phyloP scores from a whole-genome alignment of 2,888 invertebrate genomes.

The Drosophila lacicola region DNA sequence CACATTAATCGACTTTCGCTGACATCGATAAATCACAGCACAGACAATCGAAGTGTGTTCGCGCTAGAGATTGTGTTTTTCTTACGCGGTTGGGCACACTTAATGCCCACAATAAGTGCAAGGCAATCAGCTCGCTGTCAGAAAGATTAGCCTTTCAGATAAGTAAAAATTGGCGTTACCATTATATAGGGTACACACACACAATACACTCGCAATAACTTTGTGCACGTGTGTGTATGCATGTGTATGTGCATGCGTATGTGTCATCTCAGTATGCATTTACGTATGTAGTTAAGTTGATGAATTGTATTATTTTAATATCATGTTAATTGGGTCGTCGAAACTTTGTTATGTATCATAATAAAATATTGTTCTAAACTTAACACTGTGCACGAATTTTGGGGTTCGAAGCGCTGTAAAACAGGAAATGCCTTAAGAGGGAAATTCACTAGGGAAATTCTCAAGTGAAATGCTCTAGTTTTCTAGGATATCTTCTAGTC shows the following conservation, averaged over 20 bases:
- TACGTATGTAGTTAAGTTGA: not conserved
- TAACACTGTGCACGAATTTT: no score
- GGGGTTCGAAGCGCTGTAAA: no score
- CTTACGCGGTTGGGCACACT: not conserved
- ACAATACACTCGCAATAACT: conserved; percentile 1
- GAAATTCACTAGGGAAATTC: no score
- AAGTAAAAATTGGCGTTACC: conserved; percentile 13
- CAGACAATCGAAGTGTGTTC: not conserved
- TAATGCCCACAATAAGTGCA: conserved; percentile 8
- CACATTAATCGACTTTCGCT: conserved; percentile 1
- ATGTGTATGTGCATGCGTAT: not conserved
- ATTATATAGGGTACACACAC: not conserved
- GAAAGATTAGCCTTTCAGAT: conserved; percentile 35
- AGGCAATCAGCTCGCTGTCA: conserved; percentile 31
- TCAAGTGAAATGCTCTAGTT: no score
- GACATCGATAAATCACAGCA: not conserved
- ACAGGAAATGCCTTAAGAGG: no score
- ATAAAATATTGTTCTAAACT: not conserved
- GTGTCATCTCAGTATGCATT: not conserved
- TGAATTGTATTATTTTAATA: no score
- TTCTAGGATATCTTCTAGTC: not conserved
- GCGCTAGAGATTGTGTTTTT: not conserved
- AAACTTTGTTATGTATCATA: not conserved
- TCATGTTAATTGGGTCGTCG: not conserved
- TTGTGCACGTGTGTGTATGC: not conserved